Evolutionary conservation across 2,797 vertebrate genomes (phyloP), one percentile per base, ranked within the genome.

Genomic region (Scleropages formosus): DNA sequence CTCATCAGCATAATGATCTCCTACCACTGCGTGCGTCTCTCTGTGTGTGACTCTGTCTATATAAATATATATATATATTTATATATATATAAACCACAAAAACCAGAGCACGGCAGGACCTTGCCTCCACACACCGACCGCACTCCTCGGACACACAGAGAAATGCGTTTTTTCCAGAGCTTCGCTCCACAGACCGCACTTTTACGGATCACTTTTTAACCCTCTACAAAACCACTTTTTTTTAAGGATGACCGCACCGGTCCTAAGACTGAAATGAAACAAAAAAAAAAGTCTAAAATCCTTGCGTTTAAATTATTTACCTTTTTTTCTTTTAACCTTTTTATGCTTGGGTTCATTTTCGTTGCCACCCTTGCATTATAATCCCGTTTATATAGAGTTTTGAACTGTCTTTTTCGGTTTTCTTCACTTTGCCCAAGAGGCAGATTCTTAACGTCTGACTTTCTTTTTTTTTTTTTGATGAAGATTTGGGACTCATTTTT

Each of bases 81-180:
- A 87, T 92, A 90, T 82, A 75, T 92, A 93, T 92, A 93, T 92
- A 93, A 93, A 93, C 94, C 94, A 89, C 94, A 93, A 93, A 92
- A 93, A 89, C 89, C 92, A 89, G 92, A 91, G 92, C 90, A 90
- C 91, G 89, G 88, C 88, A 90, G 91, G 91, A 88, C 86, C 91
- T 91, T 90, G 91, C 93, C 91, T 93, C 91, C 88, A 88, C 81
- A 85, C 69, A 89, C 85, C 85, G 91, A 91, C 88, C 93, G 90
- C 91, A 90, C 90, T 91, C 46, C 64, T 22, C 81, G 87, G 82
- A 91, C 88, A 89, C 88, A 85, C 31, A 6, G 31, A 80, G 80
- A 86, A 79, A 77, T 80, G 59, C 49, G 58, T 71, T 51, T 84
- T 83, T 83, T 71, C 76, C 63, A 79, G 82, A 84, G 79, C 89